Base-by-base conservation (phyloP, 2,797 vertebrate genomes). In the Oceanodroma leucorhoa region DNA sequence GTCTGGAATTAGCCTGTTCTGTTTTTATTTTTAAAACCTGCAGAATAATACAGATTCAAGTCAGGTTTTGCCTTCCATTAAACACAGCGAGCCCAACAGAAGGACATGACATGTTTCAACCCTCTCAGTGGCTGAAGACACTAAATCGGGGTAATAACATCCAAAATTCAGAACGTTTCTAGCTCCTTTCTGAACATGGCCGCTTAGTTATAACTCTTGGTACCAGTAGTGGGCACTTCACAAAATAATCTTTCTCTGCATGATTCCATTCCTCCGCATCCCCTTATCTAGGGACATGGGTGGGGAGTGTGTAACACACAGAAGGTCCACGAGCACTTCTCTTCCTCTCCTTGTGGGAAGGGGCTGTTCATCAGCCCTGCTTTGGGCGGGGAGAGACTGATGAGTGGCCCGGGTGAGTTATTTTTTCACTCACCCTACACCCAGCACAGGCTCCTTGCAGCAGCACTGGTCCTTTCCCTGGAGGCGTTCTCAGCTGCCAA, bases 231-330 rank as follows among this genome's bases (percentile, higher is more conserved):
- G 26, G 48, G 32, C 11, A 83, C 61, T 3, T 27, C 83, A 30
- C 54, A 32, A 38, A 58, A 55, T 0, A 6, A 16, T 26, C 61
- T 11, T n/a, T 3, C 29, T 26, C 4, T 14, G n/a, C 8, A 14
- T 5, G 50, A 10, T 19, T 8, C 43, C 22, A 1, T 21, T 5
- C 29, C 54, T 78, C n/a, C 53, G n/a, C 26, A 11, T 10, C 4
- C 22, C 27, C 14, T 19, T 11, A 38, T 12, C 29, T 2, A 3
- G 40, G 32, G 55, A 10, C 11, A 3, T 0, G 26, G 11, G 19
- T 38, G 36, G 58, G 36, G 15, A 40, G 1, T 0, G 5, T 4
- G 23, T 13, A 46, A 13, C 26, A 23, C 0, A 0, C 43, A 12
- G 40, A 17, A n/a, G 50, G 3, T 38, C 29, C 84, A 18, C 73